Conservation (phyloP, 1,140 invertebrate species). For the Bombus vancouverensis region DNA sequence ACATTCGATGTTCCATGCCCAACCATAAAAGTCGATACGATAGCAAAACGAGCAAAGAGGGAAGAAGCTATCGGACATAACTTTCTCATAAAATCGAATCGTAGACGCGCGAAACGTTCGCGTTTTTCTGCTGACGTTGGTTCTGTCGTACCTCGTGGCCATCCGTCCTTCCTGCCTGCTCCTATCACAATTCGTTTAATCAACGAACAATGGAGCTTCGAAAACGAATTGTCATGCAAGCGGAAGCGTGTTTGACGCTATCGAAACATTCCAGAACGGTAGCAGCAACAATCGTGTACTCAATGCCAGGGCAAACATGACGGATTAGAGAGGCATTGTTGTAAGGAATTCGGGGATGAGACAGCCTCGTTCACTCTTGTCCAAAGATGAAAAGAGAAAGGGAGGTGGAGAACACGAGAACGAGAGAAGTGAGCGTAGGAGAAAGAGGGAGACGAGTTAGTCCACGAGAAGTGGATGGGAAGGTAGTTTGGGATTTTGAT, state of each 20-base stretch:
- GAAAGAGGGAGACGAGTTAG: not conserved
- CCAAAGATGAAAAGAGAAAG: not conserved
- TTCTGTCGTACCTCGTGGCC: not conserved
- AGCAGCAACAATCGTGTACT: slow-evolving; percentile 41
- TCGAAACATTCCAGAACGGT: slow-evolving; percentile 46
- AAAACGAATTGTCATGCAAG: slow-evolving; percentile 43
- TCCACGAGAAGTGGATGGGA: slow-evolving; percentile 42
- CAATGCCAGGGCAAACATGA: slow-evolving; percentile 47
- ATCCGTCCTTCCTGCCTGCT: not conserved
- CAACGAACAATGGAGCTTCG: slow-evolving; percentile 34
- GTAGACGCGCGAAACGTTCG: not conserved
- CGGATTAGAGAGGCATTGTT: slow-evolving; percentile 51
- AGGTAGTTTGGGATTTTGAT: slow-evolving; percentile 58
- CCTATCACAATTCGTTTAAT: slow-evolving; percentile 50
- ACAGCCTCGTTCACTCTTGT: slow-evolving; percentile 15
- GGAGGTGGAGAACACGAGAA: not conserved
- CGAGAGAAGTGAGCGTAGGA: not conserved
- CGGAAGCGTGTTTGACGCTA: slow-evolving; percentile 29
- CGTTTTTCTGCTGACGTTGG: slow-evolving; percentile 16
- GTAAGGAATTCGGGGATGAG: slow-evolving; percentile 57
- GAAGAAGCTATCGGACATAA: not conserved
- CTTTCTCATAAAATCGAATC: slow-evolving; percentile 17
- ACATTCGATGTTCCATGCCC: not conserved
- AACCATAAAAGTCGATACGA: not conserved
- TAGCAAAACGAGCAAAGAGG: not conserved